These are phyloP conservation scores for Stegodyphus mimosarum DNA, from an alignment of 1,140 invertebrate genomes.

Conservation along the genomic window DNA sequence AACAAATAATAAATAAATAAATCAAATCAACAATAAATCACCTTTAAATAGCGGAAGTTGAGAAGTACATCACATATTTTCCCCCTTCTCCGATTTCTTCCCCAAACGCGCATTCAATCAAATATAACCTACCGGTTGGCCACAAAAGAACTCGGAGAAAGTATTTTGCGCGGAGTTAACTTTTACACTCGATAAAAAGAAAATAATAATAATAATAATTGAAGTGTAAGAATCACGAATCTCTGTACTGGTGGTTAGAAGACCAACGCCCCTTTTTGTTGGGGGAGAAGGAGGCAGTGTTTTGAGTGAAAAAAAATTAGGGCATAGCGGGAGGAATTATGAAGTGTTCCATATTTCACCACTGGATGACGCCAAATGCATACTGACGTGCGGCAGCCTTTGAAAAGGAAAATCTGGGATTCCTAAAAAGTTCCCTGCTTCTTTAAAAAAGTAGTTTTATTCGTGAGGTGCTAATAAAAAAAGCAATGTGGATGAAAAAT, in stretches of 20 bases:
- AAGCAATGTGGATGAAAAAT: neutral
- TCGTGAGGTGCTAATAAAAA: neutral
- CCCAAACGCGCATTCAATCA: too few species aligned
- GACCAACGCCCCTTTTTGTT: too few species aligned
- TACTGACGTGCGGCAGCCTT: slow-evolving; percentile 3
- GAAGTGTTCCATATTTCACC: slow-evolving; percentile 37
- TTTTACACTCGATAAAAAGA: neutral
- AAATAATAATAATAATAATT: neutral
- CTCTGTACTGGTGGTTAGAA: too few species aligned
- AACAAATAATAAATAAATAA: neutral
- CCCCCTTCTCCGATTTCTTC: too few species aligned
- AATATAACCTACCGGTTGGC: too few species aligned
- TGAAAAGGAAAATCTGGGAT: slow-evolving; percentile 19
- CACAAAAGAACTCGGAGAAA: neutral
- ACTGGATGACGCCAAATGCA: neutral
- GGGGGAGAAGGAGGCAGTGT: too few species aligned
- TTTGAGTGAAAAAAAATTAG: neutral
- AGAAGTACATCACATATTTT: neutral
- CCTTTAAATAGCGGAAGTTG: neutral
- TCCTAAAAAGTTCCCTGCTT: neutral
- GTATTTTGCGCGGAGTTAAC: neutral
- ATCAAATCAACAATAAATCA: neutral
- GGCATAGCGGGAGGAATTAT: neutral
- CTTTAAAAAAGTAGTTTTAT: neutral
- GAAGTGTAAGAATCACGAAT: too few species aligned